These are phyloP conservation scores for Adoxophyes honmai DNA, from an alignment of 1,140 invertebrate species.

Conservation along the genomic window DNA sequence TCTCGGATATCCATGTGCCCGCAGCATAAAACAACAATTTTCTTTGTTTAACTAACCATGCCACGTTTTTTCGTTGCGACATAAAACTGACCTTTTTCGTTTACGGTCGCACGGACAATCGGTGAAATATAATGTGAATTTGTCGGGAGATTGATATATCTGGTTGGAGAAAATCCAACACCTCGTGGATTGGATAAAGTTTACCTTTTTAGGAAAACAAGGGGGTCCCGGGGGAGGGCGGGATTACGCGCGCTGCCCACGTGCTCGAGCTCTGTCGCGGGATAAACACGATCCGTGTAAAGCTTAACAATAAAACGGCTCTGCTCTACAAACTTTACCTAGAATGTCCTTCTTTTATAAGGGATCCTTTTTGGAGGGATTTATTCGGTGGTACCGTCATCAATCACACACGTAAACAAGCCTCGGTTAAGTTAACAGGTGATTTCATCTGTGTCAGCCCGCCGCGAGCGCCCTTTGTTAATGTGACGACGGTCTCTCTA, in stretches of 20 bases:
- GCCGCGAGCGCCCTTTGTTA: slow-evolving; percentile 12
- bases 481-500: slow-evolving; percentile 17
- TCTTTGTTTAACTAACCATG: slow-evolving; percentile 65
- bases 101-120: slow-evolving; percentile 52
- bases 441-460: slow-evolving; percentile 31
- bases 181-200: slow-evolving; percentile 54
- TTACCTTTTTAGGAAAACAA: slow-evolving; percentile 56
- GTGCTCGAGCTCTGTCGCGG: slow-evolving; percentile 31
- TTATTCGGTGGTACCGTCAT: slow-evolving; percentile 40
- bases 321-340: slow-evolving; percentile 25
- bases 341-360: slow-evolving; percentile 18
- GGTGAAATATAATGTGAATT: slow-evolving; percentile 60
- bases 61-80: slow-evolving; percentile 44
- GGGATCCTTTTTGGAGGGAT: slow-evolving; percentile 19
- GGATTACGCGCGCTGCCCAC: slow-evolving; percentile 34
- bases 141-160: slow-evolving; percentile 31
- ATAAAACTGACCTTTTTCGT: slow-evolving; percentile 62
- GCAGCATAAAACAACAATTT: slow-evolving; percentile 44
- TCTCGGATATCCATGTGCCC: too few species aligned
- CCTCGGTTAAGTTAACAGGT: slow-evolving; percentile 37
- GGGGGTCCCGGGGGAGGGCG: slow-evolving; percentile 31
- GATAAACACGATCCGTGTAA: slow-evolving; percentile 43
- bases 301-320: slow-evolving; percentile 48
- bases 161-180: slow-evolving; percentile 52
- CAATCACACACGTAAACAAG: slow-evolving; percentile 33